Percentiles rank a stretch among this genome's conserved stretches.
Evolutionary conservation across 2,113 vertebrate genomes (phyloP).

Genomic region (Acrocephalus kingi): DNA sequence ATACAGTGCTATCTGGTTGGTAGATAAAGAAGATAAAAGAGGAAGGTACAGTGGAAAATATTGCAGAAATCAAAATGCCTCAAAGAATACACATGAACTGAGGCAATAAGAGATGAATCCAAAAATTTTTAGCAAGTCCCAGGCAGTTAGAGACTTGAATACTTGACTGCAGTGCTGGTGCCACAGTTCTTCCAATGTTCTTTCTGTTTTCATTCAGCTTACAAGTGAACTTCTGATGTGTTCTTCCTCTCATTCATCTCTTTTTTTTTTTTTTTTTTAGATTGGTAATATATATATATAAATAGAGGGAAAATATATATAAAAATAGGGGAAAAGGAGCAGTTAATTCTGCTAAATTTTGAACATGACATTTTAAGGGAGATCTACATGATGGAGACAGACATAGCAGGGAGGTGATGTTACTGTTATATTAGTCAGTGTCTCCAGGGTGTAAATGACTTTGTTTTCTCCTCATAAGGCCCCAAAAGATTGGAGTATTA

Average conservation of each 20-base stretch:
- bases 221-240: not conserved
- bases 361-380: not conserved
- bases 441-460: not conserved
- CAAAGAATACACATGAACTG: not conserved
- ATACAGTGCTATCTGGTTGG: conserved; percentile 4
- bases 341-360: not conserved
- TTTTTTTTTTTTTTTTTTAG: not conserved
- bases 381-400: not conserved
- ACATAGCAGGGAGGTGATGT: not conserved
- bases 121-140: not conserved
- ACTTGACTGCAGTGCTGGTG: not conserved
- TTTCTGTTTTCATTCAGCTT: not conserved
- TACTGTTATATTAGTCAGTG: not conserved
- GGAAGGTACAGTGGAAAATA: not conserved
- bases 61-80: conserved; percentile 15
- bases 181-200: not conserved
- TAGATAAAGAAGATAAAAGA: conserved; percentile 46
- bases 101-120: not conserved
- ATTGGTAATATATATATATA: not conserved
- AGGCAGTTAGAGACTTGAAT: not conserved
- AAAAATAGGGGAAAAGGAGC: not conserved
- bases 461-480: not conserved
- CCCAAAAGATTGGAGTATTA: not conserved
- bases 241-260: not conserved
- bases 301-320: not conserved